Conservation (phyloP, 2,888 invertebrate species). For the Candidula unifasciata region DNA sequence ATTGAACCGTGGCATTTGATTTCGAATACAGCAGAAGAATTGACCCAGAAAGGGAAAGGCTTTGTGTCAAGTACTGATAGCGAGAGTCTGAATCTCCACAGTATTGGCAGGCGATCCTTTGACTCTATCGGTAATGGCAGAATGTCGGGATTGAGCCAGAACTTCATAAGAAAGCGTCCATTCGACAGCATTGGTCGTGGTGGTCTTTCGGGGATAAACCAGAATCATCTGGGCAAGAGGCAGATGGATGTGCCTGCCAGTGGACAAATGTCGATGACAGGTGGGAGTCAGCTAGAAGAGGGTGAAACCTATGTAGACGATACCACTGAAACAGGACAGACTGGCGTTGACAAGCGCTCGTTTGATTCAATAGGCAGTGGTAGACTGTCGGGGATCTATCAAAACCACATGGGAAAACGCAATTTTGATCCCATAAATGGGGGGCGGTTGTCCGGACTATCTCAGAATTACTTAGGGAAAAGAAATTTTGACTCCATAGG, state of each 20-base stretch:
- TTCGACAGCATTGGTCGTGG: conserved; percentile 15
- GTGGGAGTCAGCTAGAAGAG: neutral
- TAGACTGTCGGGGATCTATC: conserved; percentile 18
- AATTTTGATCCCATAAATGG: conserved; percentile 28
- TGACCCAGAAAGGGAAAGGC: too few relatives aligned
- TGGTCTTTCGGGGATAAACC: neutral
- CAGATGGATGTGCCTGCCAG: neutral
- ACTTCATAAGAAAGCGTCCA: neutral
- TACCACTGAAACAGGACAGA: too few relatives aligned
- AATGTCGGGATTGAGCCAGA: conserved; percentile 12
- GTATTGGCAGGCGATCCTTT: neutral
- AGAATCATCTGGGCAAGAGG: conserved; percentile 7
- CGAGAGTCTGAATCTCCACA: neutral
- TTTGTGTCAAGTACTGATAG: too few relatives aligned
- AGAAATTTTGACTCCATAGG: conserved; percentile 34
- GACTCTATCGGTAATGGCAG: conserved; percentile 13
- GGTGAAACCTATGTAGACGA: neutral
- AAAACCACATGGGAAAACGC: conserved; percentile 33
- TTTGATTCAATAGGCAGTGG: conserved; percentile 37
- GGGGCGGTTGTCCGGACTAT: conserved; percentile 7
- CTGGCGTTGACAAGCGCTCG: conserved; percentile 1
- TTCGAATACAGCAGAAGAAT: too few relatives aligned
- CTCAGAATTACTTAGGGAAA: conserved; percentile 37
- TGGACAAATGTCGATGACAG: neutral
- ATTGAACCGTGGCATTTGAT: too few relatives aligned